These are phyloP conservation scores for Chrysemys picta DNA, from an alignment of 2,113 vertebrate species.

Conservation along the genomic window DNA sequence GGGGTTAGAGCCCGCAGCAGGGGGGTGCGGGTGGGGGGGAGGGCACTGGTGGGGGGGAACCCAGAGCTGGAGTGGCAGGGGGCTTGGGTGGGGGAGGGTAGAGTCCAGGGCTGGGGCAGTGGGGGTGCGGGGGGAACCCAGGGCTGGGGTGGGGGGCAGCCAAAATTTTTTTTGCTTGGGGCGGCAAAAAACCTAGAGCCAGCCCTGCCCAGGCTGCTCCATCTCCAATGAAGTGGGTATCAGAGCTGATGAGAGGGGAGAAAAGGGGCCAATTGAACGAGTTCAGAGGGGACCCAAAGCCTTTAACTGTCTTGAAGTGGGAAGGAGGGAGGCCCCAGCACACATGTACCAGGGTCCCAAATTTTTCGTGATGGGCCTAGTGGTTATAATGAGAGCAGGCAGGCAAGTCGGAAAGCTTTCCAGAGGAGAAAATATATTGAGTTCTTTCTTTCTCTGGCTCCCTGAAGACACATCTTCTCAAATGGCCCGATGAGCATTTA, in stretches of 20 bases:
- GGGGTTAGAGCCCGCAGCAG: too few species aligned
- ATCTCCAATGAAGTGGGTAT: neutral
- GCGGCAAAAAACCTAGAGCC: too few species aligned
- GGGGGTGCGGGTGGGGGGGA: too few species aligned
- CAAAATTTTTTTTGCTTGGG: too few species aligned
- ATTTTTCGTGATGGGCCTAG: neutral
- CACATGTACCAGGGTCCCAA: neutral
- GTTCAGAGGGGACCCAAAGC: neutral
- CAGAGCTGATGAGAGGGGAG: neutral
- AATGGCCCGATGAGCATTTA: neutral
- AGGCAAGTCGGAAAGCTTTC: neutral
- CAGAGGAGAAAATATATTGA: neutral
- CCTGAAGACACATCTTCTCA: neutral
- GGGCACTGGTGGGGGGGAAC: too few species aligned
- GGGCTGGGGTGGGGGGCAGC: too few species aligned
- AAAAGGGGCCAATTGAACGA: neutral
- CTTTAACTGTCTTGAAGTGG: neutral
- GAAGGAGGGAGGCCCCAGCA: neutral
- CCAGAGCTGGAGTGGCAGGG: too few species aligned
- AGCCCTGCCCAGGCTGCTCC: too few species aligned
- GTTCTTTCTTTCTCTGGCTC: neutral
- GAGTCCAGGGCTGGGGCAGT: too few species aligned
- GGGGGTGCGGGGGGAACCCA: too few species aligned
- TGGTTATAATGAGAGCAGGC: neutral
- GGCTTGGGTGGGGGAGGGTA: too few species aligned